Conservation (phyloP, 1,140 invertebrate species). For the Pomacea maculata region DNA sequence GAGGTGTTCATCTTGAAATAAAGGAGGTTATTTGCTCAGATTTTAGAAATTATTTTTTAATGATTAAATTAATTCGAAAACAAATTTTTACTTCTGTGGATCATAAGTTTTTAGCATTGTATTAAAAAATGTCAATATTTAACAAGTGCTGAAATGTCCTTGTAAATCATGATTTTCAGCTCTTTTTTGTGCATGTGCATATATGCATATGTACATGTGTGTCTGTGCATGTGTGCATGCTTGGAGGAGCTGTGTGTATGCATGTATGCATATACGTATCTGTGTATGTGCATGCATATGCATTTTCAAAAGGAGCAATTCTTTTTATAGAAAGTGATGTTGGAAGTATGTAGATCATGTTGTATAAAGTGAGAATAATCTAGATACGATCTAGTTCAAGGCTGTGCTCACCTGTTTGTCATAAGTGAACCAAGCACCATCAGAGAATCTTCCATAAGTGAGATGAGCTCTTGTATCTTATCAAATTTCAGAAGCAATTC, state of each 20-base stretch:
- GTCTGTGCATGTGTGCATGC: background rate
- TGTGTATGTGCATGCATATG: background rate
- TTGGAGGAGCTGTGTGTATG: background rate
- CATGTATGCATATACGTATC: no score
- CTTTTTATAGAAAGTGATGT: background rate
- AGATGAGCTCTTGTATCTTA: constrained; percentile 81
- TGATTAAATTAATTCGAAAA: no score
- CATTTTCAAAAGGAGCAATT: background rate
- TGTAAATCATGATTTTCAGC: no score
- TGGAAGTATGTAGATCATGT: constrained; percentile 1
- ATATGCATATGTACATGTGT: background rate
- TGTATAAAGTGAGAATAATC: background rate
- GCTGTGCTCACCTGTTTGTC: constrained; percentile 77
- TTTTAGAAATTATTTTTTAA: no score
- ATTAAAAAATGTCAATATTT: no score
- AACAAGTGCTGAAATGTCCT: no score
- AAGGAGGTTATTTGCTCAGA: no score
- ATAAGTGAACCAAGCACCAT: constrained; percentile 93
- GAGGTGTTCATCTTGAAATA: no score
- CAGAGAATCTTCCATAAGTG: constrained; percentile 90
- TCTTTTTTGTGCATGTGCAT: no score
- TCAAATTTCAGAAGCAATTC: constrained; percentile 81
- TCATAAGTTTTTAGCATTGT: no score
- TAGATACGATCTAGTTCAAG: background rate
- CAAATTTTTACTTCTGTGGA: no score